Base-by-base conservation (phyloP, 1,140 invertebrate species). In the Musca vetustissima region DNA sequence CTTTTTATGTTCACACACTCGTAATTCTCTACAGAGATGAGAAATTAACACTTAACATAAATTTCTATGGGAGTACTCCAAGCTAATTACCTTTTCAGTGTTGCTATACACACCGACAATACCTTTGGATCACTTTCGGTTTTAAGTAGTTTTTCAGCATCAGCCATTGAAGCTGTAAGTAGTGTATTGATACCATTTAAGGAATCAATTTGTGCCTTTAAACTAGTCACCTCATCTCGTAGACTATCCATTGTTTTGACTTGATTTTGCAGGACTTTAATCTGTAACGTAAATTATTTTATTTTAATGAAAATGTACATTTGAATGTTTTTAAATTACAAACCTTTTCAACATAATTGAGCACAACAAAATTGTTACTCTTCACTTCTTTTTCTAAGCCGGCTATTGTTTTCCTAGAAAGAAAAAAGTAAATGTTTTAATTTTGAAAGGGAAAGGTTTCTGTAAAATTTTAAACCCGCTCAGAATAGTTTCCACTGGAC, bases 121-220 rank as follows among this genome's bases (percentile, higher is more conserved):
- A 73, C 72, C 1, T 72, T 24, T 0, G 79, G 74, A 69, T 78
- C 75, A 7, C 64, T 57, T 50, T 81, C 79, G 48, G 75, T 77
- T 36, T 80, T 73, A 1, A 89, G 70, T 74, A 88, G 83, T 68
- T 84, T 74, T n/a, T 87, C 85, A 1, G 87, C 84, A 48, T 87
- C 86, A 1, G 78, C 78, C 6, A 77, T 75, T 2, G 85, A 81
- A 21, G 84, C 84, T 67, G 83, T 80, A 17, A 88, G 67, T 11
- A 89, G 77, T 57, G 83, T 83, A 70, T 87, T 83, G 14, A 89
- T 70, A 2, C 87, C 87, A 64, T 77, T 84, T 80, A 73, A 72
- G 13, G 70, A 67, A 43, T 69, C 72, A 17, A 76, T 71, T 65
- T 78, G 69, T 17, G 50, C 68, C 36, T 80, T 76, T 7, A 78